Base-by-base conservation (phyloP, 2,888 invertebrate genomes). In the Aplocera efformata region DNA sequence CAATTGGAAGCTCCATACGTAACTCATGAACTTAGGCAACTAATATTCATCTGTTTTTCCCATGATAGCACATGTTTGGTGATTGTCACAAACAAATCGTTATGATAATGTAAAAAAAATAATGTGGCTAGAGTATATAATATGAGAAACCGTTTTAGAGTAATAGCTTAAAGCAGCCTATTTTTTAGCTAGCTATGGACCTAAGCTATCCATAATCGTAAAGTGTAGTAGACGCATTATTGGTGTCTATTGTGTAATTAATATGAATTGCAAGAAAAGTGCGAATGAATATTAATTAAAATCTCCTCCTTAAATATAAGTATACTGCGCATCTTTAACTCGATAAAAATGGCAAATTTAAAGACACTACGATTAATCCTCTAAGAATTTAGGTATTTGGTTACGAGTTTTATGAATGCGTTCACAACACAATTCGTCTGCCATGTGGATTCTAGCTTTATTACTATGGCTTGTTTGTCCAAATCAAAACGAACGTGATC, bases 1-100 rank as follows among this genome's bases (percentile, higher is more conserved):
- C 13, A 17, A 30, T 67, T 65, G 68, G 67, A 69, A 69, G 60
- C 67, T 50, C 65, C 60, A 48, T 39, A 37, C 32, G 56, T 59
- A 53, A 48, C 39, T 35, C 35, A 50, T 67, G 63, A 58, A 58
- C 54, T 56, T 55, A 65, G 46, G 48, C 52, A 40, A 32, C 37
- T 48, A 51, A 40, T 50, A 48, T 3, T 42, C n/a, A 40, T 53
- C 57, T 52, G 47, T 53, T 43, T 56, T 52, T 44, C 58, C 63
- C 60, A 49, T 56, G 50, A 48, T 64, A 66, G 67, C 64, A 57
- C 42, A 58, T 60, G 59, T 66, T 58, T 37, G 51, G 51, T 67
- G 63, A 57, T 53, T 59, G 51, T 46, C 56, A 55, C 55, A 32
- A 32, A 34, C 38, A 43, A 39, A 39, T 34, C 23, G 33, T 38